A percentile compares a stretch with the other conserved stretches of the same genome.
Evolutionary conservation across 1,140 invertebrate species (phyloP).

Genomic region (Piezodorus guildinii): DNA sequence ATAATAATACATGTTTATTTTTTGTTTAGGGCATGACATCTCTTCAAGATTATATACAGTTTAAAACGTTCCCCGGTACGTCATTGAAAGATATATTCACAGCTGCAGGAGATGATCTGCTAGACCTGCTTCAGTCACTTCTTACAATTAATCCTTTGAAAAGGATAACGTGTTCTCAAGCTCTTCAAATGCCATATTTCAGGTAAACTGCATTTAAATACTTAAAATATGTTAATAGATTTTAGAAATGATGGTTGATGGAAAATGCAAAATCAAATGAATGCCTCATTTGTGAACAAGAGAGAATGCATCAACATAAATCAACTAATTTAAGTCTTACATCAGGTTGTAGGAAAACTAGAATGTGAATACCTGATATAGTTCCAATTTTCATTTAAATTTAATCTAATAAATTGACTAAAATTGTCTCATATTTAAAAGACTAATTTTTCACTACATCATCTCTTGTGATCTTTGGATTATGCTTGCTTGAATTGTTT

Average conservation of each 20-base stretch:
- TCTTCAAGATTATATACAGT: constrained; percentile 86
- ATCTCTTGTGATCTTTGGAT: too few species aligned
- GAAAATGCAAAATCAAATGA: not conserved
- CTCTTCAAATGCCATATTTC: constrained; percentile 72
- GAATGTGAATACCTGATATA: too few species aligned
- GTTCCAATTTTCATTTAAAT: too few species aligned
- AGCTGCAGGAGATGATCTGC: constrained; percentile 85
- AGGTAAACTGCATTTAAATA: constrained; percentile 39
- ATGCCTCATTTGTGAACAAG: not conserved
- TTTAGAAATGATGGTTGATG: not conserved
- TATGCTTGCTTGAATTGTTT: too few species aligned
- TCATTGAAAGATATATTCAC: constrained; percentile 88
- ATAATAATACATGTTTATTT: too few species aligned
- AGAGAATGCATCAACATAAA: not conserved
- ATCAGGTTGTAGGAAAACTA: too few species aligned
- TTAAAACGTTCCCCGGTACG: constrained; percentile 73
- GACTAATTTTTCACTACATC: too few species aligned
- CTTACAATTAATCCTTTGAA: constrained; percentile 75
- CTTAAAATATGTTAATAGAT: too few species aligned
- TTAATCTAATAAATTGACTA: too few species aligned
- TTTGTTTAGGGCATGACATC: constrained; percentile 55
- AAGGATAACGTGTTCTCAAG: constrained; percentile 68
- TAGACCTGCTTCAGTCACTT: constrained; percentile 68
- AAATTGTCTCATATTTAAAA: too few species aligned
- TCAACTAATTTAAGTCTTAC: not conserved